phyloP scores from a whole-genome alignment of 2,888 invertebrate genomes.

The Conus canariensis region DNA sequence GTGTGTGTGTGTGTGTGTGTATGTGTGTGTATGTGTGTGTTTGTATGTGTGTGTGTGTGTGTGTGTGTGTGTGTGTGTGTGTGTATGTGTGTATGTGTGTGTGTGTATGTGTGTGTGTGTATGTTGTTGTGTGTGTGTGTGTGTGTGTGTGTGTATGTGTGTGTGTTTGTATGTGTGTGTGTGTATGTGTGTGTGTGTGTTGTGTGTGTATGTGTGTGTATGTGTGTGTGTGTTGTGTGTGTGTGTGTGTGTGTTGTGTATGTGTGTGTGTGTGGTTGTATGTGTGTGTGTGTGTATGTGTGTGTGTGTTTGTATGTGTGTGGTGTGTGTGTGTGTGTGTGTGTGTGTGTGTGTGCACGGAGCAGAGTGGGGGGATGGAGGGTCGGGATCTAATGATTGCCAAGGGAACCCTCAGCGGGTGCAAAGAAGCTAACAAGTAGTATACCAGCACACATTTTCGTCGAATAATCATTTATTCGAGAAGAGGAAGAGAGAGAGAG shows the following conservation, averaged over 20 bases:
- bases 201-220: background rate
- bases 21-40: constrained; percentile 5
- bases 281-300: background rate
- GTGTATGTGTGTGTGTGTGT: too few relatives aligned
- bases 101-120: background rate
- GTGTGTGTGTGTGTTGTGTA: background rate
- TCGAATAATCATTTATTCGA: too few relatives aligned
- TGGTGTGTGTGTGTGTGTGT: background rate
- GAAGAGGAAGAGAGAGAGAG: too few relatives aligned
- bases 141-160: too few relatives aligned
- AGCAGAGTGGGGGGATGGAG: too few relatives aligned
- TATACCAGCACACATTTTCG: too few relatives aligned
- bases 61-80: background rate
- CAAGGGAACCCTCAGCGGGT: too few relatives aligned
- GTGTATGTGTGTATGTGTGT: background rate
- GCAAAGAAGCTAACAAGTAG: too few relatives aligned
- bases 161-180: too few relatives aligned
- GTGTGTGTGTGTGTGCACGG: background rate
- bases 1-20: background rate
- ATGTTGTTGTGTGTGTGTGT: background rate
- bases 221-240: constrained; percentile 5
- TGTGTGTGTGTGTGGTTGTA: background rate
- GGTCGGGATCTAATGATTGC: too few relatives aligned
- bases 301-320: background rate
- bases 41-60: background rate